These are phyloP conservation scores for Catocala sponsa DNA, from an alignment of 2,888 invertebrate genomes.

Conservation along the genomic window DNA sequence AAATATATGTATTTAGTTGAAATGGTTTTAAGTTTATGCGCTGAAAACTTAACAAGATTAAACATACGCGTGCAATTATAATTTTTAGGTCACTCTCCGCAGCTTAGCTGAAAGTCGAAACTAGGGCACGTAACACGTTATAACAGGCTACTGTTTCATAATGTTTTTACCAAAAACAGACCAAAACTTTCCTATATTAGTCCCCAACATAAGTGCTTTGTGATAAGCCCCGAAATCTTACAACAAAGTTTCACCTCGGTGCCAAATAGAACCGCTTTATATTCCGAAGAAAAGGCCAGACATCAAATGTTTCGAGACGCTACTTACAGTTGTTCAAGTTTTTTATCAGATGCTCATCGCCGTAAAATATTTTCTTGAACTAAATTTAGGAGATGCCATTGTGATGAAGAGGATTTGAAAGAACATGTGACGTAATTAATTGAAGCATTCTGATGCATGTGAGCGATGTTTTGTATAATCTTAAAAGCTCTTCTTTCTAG, in stretches of 20 bases:
- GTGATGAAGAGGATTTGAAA: background rate
- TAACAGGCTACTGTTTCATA: conserved; percentile 19
- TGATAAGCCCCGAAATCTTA: conserved; percentile 47
- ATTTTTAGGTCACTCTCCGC: conserved; percentile 13
- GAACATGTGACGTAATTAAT: background rate
- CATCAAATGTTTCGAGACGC: conserved; percentile 44
- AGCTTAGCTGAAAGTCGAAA: conserved; percentile 12
- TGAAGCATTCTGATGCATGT: background rate
- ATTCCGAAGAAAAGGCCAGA: conserved; percentile 45
- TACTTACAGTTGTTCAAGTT: conserved; percentile 35
- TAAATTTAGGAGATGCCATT: conserved; percentile 1
- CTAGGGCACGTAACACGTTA: conserved; percentile 7
- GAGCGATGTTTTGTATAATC: too few species aligned
- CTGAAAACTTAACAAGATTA: background rate
- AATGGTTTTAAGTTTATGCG: background rate
- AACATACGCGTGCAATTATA: conserved; percentile 14
- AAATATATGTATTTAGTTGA: background rate
- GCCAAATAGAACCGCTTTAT: conserved; percentile 42
- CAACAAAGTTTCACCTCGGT: conserved; percentile 44
- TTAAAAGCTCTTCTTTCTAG: too few species aligned
- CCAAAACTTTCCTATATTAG: conserved; percentile 38
- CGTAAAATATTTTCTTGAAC: conserved; percentile 8
- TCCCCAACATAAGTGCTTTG: conserved; percentile 44
- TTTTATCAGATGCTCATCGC: conserved; percentile 26
- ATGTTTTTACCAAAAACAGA: conserved; percentile 21